Base-by-base conservation (phyloP, 2,797 vertebrate genomes). In the Coccyzus lansbergi region DNA sequence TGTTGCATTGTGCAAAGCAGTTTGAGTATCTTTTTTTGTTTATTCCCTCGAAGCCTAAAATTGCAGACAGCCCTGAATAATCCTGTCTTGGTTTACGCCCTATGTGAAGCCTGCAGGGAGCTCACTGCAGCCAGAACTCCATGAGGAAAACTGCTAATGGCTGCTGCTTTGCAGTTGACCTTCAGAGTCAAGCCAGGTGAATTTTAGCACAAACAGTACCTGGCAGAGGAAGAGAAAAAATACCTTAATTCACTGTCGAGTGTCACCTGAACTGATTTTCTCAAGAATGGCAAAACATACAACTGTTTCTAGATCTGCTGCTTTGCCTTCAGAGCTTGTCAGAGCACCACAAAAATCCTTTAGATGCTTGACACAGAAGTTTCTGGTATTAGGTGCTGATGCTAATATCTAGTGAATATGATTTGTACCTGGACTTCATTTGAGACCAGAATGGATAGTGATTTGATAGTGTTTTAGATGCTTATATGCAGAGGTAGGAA, bases 11-110 rank as follows among this genome's bases (percentile, higher is more conserved):
- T 94, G 74, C 83, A 87, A n/a, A 83, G 83, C 72, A 78, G 36
- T 93, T 87, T 89, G 75, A 88, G 68, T 86, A n/a, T 81, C 51
- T 89, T 16, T 80, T 38, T 81, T 94, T 96, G 55, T 86, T 91
- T 96, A 68, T 77, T 95, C 62, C 76, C 72, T 58, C 26, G 79
- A 79, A 96, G 90, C 64, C 28, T 46, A 26, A 77, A 85, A 60
- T 33, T 93, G 65, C 69, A 88, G 85, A 94, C 49, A 80, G 56
- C 40, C 46, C 86, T 77, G 91, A 95, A 85, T 77, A 92, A 83
- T 83, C 42, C 74, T 92, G 36, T 13, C 67, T 88, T 56, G 21
- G 42, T 74, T 82, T 71, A 69, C n/a, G 68, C 64, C 77, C 68
- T 48, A 38, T 2, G 0, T 7, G n/a, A 31, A 67, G 79, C 67